Evolutionary conservation across 2,797 vertebrate species (phyloP).

Genomic region (Acipenser ruthenus): DNA sequence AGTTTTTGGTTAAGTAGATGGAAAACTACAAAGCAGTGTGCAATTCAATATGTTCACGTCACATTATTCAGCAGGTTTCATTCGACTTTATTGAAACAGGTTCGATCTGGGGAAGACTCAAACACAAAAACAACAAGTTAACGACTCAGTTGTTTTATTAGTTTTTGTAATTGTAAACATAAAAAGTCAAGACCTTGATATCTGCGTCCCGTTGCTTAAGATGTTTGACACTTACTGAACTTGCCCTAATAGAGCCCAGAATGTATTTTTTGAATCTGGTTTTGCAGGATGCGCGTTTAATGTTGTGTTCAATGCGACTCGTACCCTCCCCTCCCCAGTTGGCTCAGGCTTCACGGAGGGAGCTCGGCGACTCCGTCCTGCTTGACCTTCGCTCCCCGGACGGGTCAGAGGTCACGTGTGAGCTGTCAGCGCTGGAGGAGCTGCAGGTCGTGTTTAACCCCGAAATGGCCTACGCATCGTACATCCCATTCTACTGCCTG

Average conservation of each 20-base stretch:
- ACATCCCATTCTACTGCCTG: constrained; percentile 89
- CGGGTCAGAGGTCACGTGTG: constrained; percentile 56
- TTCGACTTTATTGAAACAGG: too few relatives aligned
- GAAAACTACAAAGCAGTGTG: too few relatives aligned
- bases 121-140: too few relatives aligned
- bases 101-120: too few relatives aligned
- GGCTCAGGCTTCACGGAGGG: constrained; percentile 46
- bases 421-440: constrained; percentile 72
- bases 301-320: not conserved
- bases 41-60: too few relatives aligned
- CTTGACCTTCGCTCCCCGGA: constrained; percentile 62
- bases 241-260: too few relatives aligned
- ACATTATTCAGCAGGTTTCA: too few relatives aligned
- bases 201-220: not conserved
- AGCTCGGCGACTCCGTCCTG: constrained; percentile 62
- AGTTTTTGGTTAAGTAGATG: too few relatives aligned
- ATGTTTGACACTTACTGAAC: not conserved
- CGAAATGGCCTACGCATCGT: constrained; percentile 91
- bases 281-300: too few relatives aligned
- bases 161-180: not conserved
- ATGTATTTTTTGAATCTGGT: too few relatives aligned
- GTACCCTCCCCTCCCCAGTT: constrained; percentile 38
- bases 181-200: not conserved
- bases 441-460: constrained; percentile 86
- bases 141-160: too few relatives aligned